Evolutionary conservation across 2,888 invertebrate species (phyloP).

Genomic region (Diaphora mendica): DNA sequence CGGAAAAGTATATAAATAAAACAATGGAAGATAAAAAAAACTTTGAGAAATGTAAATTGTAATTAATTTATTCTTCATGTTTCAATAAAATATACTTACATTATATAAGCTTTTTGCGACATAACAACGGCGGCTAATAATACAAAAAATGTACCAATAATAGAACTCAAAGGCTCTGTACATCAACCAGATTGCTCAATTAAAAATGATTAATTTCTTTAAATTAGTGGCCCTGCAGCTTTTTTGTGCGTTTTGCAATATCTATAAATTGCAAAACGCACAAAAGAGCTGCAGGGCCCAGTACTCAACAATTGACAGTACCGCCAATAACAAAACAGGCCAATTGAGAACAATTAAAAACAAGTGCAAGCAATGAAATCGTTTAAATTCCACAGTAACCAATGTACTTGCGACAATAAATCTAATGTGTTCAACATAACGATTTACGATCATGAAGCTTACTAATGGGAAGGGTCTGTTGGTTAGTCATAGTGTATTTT

Average conservation of each 20-base stretch:
- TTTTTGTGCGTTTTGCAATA: too few species aligned
- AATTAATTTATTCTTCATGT: too few species aligned
- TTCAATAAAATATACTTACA: too few species aligned
- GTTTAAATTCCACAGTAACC: conserved; percentile 1
- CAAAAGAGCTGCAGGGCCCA: background rate
- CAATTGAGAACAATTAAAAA: conserved; percentile 24
- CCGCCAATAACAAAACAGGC: background rate
- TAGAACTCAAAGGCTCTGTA: background rate
- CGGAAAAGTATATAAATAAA: too few species aligned
- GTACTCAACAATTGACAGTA: conserved; percentile 3
- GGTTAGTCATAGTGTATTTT: background rate
- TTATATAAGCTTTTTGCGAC: too few species aligned
- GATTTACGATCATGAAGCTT: background rate
- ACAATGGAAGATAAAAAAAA: too few species aligned
- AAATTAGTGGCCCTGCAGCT: too few species aligned
- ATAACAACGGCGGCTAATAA: too few species aligned
- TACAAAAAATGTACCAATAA: background rate
- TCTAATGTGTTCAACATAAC: background rate
- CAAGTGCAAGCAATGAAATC: background rate
- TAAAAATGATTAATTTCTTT: background rate
- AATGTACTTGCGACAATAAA: background rate
- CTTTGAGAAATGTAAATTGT: too few species aligned
- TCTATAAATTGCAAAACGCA: background rate
- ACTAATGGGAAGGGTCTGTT: background rate
- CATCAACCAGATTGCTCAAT: background rate